phyloP scores from a whole-genome alignment of 1,140 invertebrate species.

The Melitaea cinxia region DNA sequence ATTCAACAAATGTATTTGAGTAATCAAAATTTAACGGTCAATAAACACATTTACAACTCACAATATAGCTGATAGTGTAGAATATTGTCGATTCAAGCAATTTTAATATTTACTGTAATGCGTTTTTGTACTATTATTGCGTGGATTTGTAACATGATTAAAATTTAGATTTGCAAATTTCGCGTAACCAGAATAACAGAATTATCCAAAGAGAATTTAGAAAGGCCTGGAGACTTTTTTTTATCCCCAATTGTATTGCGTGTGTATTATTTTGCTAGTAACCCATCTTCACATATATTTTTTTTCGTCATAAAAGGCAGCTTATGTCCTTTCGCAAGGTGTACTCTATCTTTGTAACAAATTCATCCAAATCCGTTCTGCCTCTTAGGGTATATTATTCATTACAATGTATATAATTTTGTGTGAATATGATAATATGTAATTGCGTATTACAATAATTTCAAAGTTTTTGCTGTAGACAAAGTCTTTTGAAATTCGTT shows the following conservation, averaged over 20 bases:
- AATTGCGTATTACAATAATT: too few species aligned
- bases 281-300: too few species aligned
- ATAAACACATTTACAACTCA: slow-evolving; percentile 16
- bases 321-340: too few species aligned
- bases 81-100: background rate
- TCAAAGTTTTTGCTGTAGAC: too few species aligned
- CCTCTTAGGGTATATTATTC: too few species aligned
- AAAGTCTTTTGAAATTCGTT: too few species aligned
- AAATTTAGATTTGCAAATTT: slow-evolving; percentile 3
- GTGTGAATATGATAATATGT: too few species aligned
- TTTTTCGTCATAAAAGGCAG: too few species aligned
- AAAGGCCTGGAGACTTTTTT: slow-evolving; percentile 5
- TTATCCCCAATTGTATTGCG: too few species aligned
- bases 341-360: too few species aligned
- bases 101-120: background rate
- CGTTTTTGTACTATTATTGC: background rate
- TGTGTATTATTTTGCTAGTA: background rate
- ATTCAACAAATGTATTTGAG: slow-evolving; percentile 15
- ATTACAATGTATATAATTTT: too few species aligned
- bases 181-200: background rate
- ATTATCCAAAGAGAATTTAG: background rate
- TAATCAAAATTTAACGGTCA: slow-evolving; percentile 22
- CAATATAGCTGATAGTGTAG: background rate
- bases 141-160: slow-evolving; percentile 1
- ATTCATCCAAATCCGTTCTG: too few species aligned